Base-by-base conservation (phyloP, 2,797 vertebrate genomes). In the Molossus molossus region DNA sequence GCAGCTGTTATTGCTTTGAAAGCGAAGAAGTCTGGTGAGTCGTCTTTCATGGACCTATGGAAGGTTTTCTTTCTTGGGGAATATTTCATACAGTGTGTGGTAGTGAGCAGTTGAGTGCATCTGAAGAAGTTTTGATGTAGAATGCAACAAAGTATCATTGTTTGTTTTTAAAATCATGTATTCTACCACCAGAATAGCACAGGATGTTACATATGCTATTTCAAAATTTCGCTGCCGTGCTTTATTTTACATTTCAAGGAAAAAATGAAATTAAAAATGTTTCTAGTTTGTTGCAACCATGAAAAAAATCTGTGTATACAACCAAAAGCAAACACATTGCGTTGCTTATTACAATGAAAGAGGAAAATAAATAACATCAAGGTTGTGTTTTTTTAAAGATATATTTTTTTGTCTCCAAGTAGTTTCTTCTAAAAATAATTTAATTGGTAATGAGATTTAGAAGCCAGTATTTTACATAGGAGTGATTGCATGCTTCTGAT, bases 1-100 rank as follows among this genome's bases (percentile, higher is more conserved):
- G 99, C 99, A 20, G 99, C 99, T 96, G 99, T 99, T 96, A 99
- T 99, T 85, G 99, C 99, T 82, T 98, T 99, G 98, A 99, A 99
- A 98, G 99, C 99, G 91, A 99, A 99, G 97, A 99, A 99, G 97
- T 99, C 99, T 97, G 98, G 99, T 99, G 97, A 99, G 99, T 98
- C 81, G 58, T 75, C 21, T 62, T 85, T 60, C 33, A 2, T 27
- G 58, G 81, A 9, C 27, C 67, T 25, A 23, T 76, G 55, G 58
- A 83, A 91, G 81, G 82, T 57, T 90, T 15, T 55, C 10, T 67
- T 72, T 81, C 67, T 96, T n/a, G n/a, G 37, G 69, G 14, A 40
- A 27, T 75, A 37, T 69, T 79, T 92, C 29, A 23, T n/a, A 20
- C 27, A 23, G 60, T 17, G 3, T 48, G 23, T 69, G 33, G 20